These are phyloP conservation scores for Coturnix japonica DNA, from an alignment of 2,113 vertebrate species.

Conservation along the genomic window DNA sequence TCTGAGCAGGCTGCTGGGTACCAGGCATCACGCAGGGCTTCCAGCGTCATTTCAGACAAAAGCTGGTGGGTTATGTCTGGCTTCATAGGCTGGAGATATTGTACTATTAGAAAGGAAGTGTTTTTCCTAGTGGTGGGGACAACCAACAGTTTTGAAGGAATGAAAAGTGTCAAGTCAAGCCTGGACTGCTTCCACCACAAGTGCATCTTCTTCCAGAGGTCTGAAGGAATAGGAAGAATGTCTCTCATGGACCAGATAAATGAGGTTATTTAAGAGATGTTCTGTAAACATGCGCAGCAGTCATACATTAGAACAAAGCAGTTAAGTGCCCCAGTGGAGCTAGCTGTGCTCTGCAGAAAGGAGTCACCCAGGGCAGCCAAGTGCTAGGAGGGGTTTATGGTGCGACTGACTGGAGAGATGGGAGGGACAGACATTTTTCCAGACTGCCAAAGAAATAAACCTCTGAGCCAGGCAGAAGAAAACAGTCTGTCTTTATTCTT, in stretches of 20 bases:
- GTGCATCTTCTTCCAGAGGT: neutral
- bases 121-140: neutral
- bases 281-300: neutral
- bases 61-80: conserved; percentile 37
- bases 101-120: neutral
- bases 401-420: neutral
- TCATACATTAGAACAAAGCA: neutral
- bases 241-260: neutral
- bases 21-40: neutral
- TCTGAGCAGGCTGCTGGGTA: neutral
- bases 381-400: neutral
- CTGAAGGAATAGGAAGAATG: neutral
- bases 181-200: neutral
- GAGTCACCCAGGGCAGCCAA: neutral
- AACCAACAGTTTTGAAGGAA: neutral
- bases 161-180: neutral
- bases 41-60: neutral
- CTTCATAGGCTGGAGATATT: neutral
- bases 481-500: neutral
- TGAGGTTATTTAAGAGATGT: neutral
- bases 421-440: neutral
- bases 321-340: neutral
- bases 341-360: neutral
- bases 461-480: neutral
- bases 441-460: neutral